Evolutionary conservation across 1,140 invertebrate genomes (phyloP).

Genomic region (Alviniconcha marisindica): DNA sequence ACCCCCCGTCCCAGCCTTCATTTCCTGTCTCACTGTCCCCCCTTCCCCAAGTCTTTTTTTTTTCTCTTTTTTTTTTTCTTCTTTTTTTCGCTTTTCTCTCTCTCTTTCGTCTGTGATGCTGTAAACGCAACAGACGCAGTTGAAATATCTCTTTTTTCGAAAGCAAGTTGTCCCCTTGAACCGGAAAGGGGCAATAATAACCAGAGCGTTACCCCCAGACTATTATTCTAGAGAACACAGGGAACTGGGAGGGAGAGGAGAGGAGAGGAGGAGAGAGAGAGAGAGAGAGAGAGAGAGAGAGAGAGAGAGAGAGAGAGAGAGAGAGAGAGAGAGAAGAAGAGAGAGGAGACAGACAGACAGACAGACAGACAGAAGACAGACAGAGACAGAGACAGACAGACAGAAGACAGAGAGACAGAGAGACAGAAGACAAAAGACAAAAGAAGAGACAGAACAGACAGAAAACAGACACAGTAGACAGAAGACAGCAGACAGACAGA

Average conservation of each 20-base stretch:
- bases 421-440: too few species aligned
- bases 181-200: conserved; percentile 21
- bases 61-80: not conserved
- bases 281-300: not conserved
- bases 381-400: too few species aligned
- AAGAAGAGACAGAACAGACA: too few species aligned
- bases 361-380: too few species aligned
- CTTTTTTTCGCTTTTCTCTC: not conserved
- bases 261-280: not conserved
- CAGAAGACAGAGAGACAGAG: too few species aligned
- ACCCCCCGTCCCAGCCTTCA: not conserved
- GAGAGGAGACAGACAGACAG: too few species aligned
- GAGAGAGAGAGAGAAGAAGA: not conserved
- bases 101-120: not conserved
- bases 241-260: not conserved
- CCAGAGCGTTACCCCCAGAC: too few species aligned
- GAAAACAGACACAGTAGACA: too few species aligned
- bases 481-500: too few species aligned
- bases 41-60: not conserved
- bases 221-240: too few species aligned
- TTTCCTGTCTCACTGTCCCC: not conserved
- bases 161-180: conserved; percentile 30
- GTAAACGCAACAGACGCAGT: conserved; percentile 38
- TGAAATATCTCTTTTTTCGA: conserved; percentile 41
- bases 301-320: not conserved